Base-by-base conservation (phyloP, 1,140 invertebrate genomes). In the Leptoteleia sp. region DNA sequence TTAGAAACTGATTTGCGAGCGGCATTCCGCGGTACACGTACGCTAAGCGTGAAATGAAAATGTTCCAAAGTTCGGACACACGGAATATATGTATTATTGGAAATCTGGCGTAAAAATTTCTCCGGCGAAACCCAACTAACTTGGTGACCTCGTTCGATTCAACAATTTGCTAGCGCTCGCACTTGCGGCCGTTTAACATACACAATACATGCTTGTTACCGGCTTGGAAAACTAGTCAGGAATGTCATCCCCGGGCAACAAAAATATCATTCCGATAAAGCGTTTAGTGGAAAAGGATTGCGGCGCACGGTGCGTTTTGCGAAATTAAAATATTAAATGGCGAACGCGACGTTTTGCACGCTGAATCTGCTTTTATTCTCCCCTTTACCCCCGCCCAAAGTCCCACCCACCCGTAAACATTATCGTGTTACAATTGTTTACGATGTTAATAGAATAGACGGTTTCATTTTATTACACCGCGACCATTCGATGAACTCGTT, bases 201-300 rank as follows among this genome's bases (percentile, higher is more conserved):
- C 73, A 76, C 73, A 76, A 76, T 76, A 57, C 48, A 25, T 4
- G 57, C 57, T 57, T 57, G 50, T 62, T 47, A 35, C 57, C 35
- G 55, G 40, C 62, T 76, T 55, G 72, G 72, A 67, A 76, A 76
- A 76, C 72, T 76, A 40, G 72, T 76, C 54, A 54, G 72, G 72
- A 76, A 76, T 76, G 72, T 62, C 72, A 76, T 76, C 72, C 72
- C 37, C 31, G n/a, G 52, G 52, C 62, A 55, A 76, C 62, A 62
- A 76, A 76, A 76, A 67, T 61, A 42, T 37, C 54, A 31, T 13
- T n/a, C 37, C 38, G 37, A 62, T 68, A 76, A 68, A 52, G 45
- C 25, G 27, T 71, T 71, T 64, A 57, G 45, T 43, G 31, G 40
- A 64, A 48, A 62, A 55, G 31, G 43, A 62, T 11, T 31, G 45